phyloP scores from a whole-genome alignment of 2,797 vertebrate species.

The Synanceia verrucosa region DNA sequence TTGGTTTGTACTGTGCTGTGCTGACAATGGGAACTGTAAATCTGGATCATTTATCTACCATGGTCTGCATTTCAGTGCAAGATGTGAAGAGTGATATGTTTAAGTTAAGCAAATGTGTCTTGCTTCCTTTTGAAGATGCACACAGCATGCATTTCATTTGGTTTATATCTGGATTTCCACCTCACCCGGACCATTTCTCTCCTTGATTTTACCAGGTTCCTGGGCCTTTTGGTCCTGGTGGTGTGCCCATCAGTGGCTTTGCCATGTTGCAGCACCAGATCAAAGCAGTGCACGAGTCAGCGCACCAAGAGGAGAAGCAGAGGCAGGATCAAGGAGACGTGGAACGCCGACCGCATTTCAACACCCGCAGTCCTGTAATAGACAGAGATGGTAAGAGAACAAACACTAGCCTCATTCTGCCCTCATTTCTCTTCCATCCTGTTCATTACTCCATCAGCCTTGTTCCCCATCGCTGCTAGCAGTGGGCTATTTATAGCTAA shows the following conservation, averaged over 20 bases:
- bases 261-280: conserved; percentile 95
- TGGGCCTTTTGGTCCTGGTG: conserved; percentile 69
- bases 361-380: conserved; percentile 87
- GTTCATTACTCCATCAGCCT: conserved; percentile 21
- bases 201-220: conserved; percentile 65
- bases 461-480: conserved; percentile 32
- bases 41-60: neutral
- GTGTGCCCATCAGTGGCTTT: conserved; percentile 87
- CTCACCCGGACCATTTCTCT: neutral
- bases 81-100: neutral
- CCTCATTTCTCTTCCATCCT: conserved; percentile 4
- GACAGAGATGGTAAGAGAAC: conserved; percentile 91
- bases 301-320: conserved; percentile 93
- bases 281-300: conserved; percentile 93
- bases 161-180: neutral
- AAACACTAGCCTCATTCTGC: conserved; percentile 12
- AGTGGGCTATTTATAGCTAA: conserved; percentile 41
- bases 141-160: neutral
- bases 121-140: neutral
- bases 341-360: conserved; percentile 85
- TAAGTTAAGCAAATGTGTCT: neutral
- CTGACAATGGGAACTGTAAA: neutral
- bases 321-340: conserved; percentile 91
- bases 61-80: neutral
- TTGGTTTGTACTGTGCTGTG: neutral